phyloP scores from a whole-genome alignment of 2,113 vertebrate species.

The Tetraodon nigroviridis region DNA sequence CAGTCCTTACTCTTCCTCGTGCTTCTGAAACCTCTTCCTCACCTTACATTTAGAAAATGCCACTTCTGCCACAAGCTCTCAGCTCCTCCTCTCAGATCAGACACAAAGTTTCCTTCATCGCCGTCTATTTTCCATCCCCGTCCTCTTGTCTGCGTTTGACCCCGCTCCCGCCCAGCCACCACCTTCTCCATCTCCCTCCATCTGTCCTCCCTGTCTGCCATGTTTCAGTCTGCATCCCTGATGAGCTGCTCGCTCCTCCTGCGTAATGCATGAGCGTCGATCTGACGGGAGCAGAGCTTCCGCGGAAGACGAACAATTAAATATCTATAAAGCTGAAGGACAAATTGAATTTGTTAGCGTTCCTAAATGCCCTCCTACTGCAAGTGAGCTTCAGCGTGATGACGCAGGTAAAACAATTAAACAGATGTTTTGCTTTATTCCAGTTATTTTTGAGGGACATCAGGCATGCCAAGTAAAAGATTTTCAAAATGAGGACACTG shows the following conservation, averaged over 20 bases:
- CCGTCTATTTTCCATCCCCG: constrained; percentile 5
- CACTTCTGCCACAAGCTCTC: neutral
- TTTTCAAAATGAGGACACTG: too few species aligned
- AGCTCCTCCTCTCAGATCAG: too few species aligned
- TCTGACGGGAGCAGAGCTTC: constrained; percentile 37
- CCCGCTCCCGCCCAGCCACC: constrained; percentile 50
- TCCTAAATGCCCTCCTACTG: constrained; percentile 2
- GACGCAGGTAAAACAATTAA: neutral
- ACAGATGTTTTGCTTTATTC: neutral
- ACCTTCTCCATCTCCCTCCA: neutral
- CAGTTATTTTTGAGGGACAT: neutral
- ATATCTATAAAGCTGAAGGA: constrained; percentile 31
- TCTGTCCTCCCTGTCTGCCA: constrained; percentile 47
- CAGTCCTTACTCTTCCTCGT: neutral
- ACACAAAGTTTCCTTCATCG: too few species aligned
- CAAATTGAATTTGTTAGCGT: constrained; percentile 24
- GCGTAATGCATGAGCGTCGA: constrained; percentile 56
- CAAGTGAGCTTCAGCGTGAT: constrained; percentile 7
- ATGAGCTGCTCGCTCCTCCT: constrained; percentile 56
- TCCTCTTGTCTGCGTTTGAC: constrained; percentile 22
- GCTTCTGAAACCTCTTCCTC: neutral
- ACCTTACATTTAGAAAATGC: neutral
- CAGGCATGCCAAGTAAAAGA: too few species aligned
- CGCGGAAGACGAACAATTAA: constrained; percentile 38
- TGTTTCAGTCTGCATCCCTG: constrained; percentile 51